Conservation (phyloP, 2,888 invertebrate genomes). For the Entomobrya multifasciata region DNA sequence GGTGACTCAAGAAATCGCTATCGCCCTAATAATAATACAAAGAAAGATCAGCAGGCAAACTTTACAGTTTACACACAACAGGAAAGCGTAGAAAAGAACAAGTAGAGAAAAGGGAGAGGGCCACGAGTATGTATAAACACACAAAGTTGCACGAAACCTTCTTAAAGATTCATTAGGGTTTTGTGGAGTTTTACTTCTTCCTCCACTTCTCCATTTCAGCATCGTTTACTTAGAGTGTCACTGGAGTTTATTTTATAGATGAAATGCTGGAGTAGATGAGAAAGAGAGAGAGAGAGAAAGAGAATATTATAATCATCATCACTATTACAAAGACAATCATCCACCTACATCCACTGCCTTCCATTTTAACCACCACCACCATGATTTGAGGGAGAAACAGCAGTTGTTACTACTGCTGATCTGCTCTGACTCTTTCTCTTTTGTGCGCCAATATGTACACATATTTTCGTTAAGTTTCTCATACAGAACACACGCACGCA, state of each 20-base stretch:
- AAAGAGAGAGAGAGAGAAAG: not conserved
- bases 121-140: not conserved
- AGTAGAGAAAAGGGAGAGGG: constrained; percentile 35
- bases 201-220: constrained; percentile 16
- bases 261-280: no score
- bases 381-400: constrained; percentile 11
- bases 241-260: constrained; percentile 3
- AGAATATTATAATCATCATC: constrained; percentile 34
- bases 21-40: constrained; percentile 30
- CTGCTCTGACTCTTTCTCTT: not conserved
- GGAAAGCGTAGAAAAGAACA: constrained; percentile 7
- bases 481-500: not conserved
- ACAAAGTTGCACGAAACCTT: constrained; percentile 43
- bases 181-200: constrained; percentile 13
- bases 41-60: constrained; percentile 50
- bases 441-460: not conserved
- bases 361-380: not conserved
- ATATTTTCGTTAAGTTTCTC: not conserved
- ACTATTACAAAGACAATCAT: constrained; percentile 32
- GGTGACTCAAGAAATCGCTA: constrained; percentile 20
- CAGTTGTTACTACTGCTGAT: constrained; percentile 3
- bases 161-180: constrained; percentile 71
- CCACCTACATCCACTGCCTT: constrained; percentile 17
- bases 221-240: constrained; percentile 50
- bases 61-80: constrained; percentile 31